Evolutionary conservation across 2,113 vertebrate species (phyloP), one percentile per base, ranked within the genome.

Genomic region (Rhinogobius similis): DNA sequence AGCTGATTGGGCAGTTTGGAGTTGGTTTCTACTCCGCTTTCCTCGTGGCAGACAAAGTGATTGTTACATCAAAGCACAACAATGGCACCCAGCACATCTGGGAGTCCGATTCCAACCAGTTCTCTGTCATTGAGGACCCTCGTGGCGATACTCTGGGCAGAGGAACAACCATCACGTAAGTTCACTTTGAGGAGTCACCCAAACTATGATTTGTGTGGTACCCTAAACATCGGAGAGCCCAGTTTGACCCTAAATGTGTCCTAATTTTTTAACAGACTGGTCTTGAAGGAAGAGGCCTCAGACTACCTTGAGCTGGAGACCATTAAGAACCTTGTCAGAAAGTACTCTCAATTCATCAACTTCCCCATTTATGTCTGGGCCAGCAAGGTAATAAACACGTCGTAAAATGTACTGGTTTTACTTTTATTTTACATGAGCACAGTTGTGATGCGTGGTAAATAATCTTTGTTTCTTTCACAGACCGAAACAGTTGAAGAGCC

Each of bases 21-120:
- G 98, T 99, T 21, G 98, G 98, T 74, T 99, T 99, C 92, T 99
- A 99, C 83, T 99, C 98, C 7, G 95, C 97, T 79, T 99, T 99
- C 94, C 94, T 99, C 18, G 96, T 99, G 46, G 97, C 98, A 10
- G 98, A 99, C 91, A 97, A 94, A 73, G 97, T 99, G 75, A 98
- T 99, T 52, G 98, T 99, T 68, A 95, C 96, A 0, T 96, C 98
- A 0, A 99, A 99, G 90, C 96, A 99, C 91, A 99, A 98, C 89
- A 96, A 98, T 0, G 98, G 86, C 79, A 97, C 95, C 26, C 98
- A 99, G 71, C 96, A 99, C 79, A 99, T 99, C 82, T 99, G 98
- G 98, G 98, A 99, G 81, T 99, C 98, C 0, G 97, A 99, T 90
- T 99, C 98, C 7, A 98, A 95, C 68, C 93, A 95, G 69, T 99